Percentiles rank a stretch among this genome's conserved stretches.
Evolutionary conservation across 2,113 vertebrate genomes (phyloP).

Genomic region (Tachysurus vachellii): DNA sequence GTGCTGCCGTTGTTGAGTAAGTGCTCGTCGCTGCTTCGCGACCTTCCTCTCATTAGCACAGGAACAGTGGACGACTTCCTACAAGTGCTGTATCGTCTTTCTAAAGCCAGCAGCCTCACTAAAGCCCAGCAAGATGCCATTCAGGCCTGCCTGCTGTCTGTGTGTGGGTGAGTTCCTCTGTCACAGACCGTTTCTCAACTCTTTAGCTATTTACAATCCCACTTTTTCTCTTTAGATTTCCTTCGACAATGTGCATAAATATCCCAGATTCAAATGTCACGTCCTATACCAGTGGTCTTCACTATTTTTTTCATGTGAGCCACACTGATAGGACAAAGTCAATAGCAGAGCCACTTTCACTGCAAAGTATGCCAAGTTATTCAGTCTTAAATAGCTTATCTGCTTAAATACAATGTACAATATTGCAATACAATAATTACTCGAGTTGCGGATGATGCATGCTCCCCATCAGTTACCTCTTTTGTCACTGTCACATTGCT

Average conservation of each 20-base stretch:
- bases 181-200: neutral
- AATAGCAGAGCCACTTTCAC: no score
- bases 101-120: slow-evolving; percentile 87
- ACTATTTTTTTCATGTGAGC: no score
- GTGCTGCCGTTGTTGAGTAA: slow-evolving; percentile 88
- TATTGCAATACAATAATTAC: no score
- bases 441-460: no score
- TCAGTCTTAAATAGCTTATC: no score
- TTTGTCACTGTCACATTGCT: no score
- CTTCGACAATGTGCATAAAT: neutral
- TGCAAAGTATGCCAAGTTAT: no score
- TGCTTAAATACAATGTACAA: no score
- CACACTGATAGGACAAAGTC: no score
- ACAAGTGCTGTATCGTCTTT: slow-evolving; percentile 86
- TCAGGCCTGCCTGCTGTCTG: slow-evolving; percentile 86
- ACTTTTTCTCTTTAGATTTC: neutral
- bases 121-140: slow-evolving; percentile 91
- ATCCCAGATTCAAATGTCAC: no score
- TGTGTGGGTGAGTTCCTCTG: slow-evolving; percentile 72
- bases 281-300: no score
- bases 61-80: slow-evolving; percentile 84
- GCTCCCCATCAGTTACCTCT: no score
- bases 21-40: slow-evolving; percentile 83
- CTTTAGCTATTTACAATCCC: neutral
- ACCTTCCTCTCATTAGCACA: slow-evolving; percentile 79